Base-by-base conservation (phyloP, 2,888 invertebrate species). In the Sesamia inferens region DNA sequence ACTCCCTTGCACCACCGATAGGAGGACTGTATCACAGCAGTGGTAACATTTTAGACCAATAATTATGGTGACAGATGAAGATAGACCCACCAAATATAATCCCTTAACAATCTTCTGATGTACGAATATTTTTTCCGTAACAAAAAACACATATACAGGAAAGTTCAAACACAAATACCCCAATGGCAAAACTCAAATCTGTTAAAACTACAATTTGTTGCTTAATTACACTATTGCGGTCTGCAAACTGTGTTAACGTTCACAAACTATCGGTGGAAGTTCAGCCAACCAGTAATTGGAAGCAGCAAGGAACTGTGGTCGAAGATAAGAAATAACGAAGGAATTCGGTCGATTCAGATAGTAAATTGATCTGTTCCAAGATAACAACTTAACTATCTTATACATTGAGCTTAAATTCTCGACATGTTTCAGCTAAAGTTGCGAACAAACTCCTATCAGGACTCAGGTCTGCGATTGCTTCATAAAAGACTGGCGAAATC, bases 331-430 rank as follows among this genome's bases (percentile, higher is more conserved):
- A 76, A 84, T 64, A 76, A 57, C 70, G 59, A 65, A 74, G 71
- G 68, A 74, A 76, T 76, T 68, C 19, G 63, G 71, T 19, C 39
- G 65, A 68, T 68, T 70, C 64, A 64, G 48, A 73, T 71, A 73
- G 70, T 73, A 68, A 71, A 79, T 68, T 68, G 84, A 82, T 79
- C 68, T 67, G 67, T 73, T 71, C 55, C 19, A 24, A 55, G 84
- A 83, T 78, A 84, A 78, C 63, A 71, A 71, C 74, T 71, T 57
- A 68, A 81, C 69, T 66, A 72, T 74, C 73, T 73, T 72, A 72
- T 71, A 79, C 68, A 82, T 76, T 68, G 65, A 79, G 79, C 76
- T 79, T 47, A 76, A 79, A 82, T 79, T 79, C 79, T 24, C 68
- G 57, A 68, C 67, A 74, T 82, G 76, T 65, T 79, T 79, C 76